phyloP scores from a whole-genome alignment of 2,888 invertebrate species.

The Caenorhabditis angaria region DNA sequence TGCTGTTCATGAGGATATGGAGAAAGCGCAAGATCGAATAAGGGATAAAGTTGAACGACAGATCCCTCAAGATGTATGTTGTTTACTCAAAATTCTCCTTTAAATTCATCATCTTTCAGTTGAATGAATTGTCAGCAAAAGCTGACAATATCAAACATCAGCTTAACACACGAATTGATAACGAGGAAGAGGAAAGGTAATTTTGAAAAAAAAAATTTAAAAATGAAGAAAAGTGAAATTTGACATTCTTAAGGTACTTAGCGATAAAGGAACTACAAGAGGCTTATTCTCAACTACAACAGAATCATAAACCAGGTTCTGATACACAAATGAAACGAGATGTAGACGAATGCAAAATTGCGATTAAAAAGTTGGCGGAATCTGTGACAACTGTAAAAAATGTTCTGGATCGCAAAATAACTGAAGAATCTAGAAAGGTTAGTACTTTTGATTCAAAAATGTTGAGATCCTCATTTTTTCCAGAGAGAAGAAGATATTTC shows the following conservation, averaged over 20 bases:
- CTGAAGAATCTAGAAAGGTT: constrained; percentile 65
- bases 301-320: constrained; percentile 24
- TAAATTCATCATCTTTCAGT: constrained; percentile 44
- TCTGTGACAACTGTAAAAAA: constrained; percentile 71
- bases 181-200: constrained; percentile 70
- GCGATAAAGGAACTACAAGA: constrained; percentile 71
- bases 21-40: constrained; percentile 65
- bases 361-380: constrained; percentile 71
- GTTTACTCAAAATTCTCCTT: too few species aligned
- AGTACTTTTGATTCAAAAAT: background rate
- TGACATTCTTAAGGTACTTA: constrained; percentile 56
- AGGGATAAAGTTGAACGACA: constrained; percentile 70
- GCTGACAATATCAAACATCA: constrained; percentile 70
- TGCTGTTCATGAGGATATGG: constrained; percentile 68
- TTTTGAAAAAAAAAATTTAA: background rate
- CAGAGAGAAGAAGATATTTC: constrained; percentile 41
- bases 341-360: constrained; percentile 70
- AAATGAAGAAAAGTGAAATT: background rate
- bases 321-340: constrained; percentile 55
- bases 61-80: constrained; percentile 68
- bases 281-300: constrained; percentile 62
- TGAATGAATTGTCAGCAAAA: constrained; percentile 69
- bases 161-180: constrained; percentile 66
- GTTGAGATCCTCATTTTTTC: background rate
- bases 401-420: constrained; percentile 68